Percentiles rank a stretch among this genome's conserved stretches.
phyloP scores from a whole-genome alignment of 2,888 invertebrate species.

The Carterocephalus palaemon region DNA sequence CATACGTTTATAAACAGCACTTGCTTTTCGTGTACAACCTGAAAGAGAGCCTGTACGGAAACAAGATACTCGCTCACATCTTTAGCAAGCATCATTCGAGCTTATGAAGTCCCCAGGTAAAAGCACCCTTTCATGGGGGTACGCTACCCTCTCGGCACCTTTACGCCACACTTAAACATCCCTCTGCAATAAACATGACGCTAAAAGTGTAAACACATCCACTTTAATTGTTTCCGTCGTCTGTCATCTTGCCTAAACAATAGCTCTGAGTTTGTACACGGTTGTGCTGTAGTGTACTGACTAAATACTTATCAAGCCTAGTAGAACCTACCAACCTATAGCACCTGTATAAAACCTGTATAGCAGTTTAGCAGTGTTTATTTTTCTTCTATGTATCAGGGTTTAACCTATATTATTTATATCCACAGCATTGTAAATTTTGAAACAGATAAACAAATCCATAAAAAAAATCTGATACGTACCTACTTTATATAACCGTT shows the following conservation, averaged over 20 bases:
- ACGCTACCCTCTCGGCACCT: slow-evolving; percentile 20
- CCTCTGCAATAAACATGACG: slow-evolving; percentile 21
- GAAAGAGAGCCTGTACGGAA: slow-evolving; percentile 6
- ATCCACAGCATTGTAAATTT: no score
- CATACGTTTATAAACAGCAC: slow-evolving; percentile 2
- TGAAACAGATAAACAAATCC: no score
- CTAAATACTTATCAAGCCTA: no score
- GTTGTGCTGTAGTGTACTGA: no score
- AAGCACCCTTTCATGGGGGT: slow-evolving; percentile 22
- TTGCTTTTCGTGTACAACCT: slow-evolving; percentile 6
- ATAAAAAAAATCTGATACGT: no score
- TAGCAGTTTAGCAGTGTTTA: no score
- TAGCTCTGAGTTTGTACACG: background rate
- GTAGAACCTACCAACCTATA: no score
- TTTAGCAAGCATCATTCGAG: slow-evolving; percentile 18
- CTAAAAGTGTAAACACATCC: slow-evolving; percentile 20
- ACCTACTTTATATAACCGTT: no score
- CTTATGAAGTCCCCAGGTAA: slow-evolving; percentile 22
- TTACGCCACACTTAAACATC: slow-evolving; percentile 14
- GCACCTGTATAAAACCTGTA: no score
- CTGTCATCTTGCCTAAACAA: slow-evolving; percentile 11
- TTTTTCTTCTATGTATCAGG: no score
- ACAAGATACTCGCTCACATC: slow-evolving; percentile 14
- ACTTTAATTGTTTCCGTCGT: slow-evolving; percentile 18
- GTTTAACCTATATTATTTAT: no score